Percentiles rank a stretch among this genome's conserved stretches.
Conservation (phyloP, 1,140 invertebrate species). For the Lanistes nyassanus region DNA sequence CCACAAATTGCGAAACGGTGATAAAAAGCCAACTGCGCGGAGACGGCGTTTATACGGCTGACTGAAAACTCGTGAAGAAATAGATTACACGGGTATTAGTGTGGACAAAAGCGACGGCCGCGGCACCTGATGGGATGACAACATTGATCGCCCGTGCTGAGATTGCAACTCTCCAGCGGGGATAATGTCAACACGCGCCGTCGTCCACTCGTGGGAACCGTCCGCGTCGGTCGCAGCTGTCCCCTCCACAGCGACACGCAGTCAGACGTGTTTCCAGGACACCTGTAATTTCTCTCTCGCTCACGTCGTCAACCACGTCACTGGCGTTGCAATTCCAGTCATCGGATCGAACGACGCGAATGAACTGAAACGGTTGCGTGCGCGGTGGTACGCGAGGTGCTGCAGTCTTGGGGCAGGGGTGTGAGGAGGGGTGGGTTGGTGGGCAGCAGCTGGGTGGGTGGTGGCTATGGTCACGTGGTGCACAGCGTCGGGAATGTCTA, state of each 20-base stretch:
- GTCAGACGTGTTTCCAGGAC: slow-evolving; percentile 6
- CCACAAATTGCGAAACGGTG: too few species aligned
- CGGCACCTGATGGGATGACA: slow-evolving; percentile 17
- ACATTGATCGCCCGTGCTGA: slow-evolving; percentile 8
- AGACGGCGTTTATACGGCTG: too few species aligned
- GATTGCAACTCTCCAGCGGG: slow-evolving; percentile 9
- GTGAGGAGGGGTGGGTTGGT: not conserved
- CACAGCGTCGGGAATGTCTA: too few species aligned
- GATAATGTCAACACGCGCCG: slow-evolving; percentile 4
- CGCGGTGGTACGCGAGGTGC: not conserved
- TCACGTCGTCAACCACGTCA: not conserved
- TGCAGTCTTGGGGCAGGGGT: not conserved
- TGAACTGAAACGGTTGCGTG: too few species aligned
- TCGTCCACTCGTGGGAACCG: slow-evolving; percentile 7
- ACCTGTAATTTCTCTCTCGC: slow-evolving; percentile 1
- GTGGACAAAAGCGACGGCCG: not conserved
- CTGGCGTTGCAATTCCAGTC: not conserved
- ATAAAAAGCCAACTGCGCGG: too few species aligned
- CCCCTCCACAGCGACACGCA: slow-evolving; percentile 9
- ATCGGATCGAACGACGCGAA: too few species aligned
- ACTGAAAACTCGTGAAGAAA: too few species aligned
- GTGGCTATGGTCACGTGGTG: too few species aligned
- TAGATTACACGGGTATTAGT: too few species aligned
- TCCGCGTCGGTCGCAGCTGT: not conserved
- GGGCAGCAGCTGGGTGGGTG: too few species aligned